Evolutionary conservation across 1,140 invertebrate species (phyloP), one percentile per base, ranked within the genome.

Genomic region (Drosophila lacteicornis): DNA sequence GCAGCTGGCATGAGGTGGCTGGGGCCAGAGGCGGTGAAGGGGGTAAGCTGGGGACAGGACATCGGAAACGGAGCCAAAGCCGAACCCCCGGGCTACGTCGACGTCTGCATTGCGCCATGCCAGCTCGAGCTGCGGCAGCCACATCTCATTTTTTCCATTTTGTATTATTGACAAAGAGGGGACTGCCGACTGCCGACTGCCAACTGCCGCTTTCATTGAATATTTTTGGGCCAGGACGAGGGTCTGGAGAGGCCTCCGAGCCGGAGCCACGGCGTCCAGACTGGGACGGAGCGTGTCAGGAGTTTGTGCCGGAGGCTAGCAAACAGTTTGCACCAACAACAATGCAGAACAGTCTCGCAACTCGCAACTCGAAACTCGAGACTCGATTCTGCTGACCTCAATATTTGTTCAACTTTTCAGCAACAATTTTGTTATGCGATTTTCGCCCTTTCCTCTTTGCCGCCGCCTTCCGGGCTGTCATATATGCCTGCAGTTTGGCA

Each of bases 321-420:
- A 80, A 87, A 84, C 80, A 83, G 84, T 87, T 86, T 86, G 75
- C 68, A 75, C 27, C 79, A 80, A 68, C 60, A 82, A 73, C 59
- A 86, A 70, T 40, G 50, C 60, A 59, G 63, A 59, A 22, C 25
- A 40, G 40, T 61, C 38, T 60, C 61, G 25, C 51, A 55, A 53
- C 73, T 66, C 51, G 66, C 53, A n/a, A 61, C 62, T 47, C 17
- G 25, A 17, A 25, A 46, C 47, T 50, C 33, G 53, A 19, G 40
- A 22, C 53, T 40, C 53, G 53, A 56, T 80, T 84, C 76, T 73
- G 80, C 84, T 86, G 84, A 87, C 84, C 84, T 71, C 85, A 90
- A 87, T 87, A 90, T 87, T 87, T 87, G 85, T 70, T 84, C 61
- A 88, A 87, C 84, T 88, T 88, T 87, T 87, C 84, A 87, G 71